Base-by-base conservation (phyloP, 2,113 vertebrate species). In the Clarias gariepinus region DNA sequence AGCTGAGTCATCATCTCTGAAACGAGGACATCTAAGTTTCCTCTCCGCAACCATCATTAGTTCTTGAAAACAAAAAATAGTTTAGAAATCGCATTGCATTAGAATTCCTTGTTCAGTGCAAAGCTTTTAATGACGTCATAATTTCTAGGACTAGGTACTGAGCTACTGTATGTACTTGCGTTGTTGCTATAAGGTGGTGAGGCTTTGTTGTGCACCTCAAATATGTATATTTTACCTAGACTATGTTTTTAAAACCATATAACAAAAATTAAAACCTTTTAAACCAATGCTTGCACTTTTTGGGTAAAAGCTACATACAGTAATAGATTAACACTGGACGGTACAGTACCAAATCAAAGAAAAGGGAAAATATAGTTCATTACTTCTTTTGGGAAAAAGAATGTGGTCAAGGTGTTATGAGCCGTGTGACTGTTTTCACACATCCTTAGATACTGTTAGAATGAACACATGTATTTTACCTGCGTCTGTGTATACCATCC, bases 1-100 rank as follows among this genome's bases (percentile, higher is more conserved):
- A 79, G 84, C 84, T 80, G 76, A 80, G 84, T 69, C 84, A 80
- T 86, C 84, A 80, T 84, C 71, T 63, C 52, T 69, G 52, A 80
- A 86, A 80, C 61, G 78, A 68, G 76, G 84, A 86, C 63, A 63
- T 86, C 30, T 80, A 13, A 18, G 23, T 68, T 79, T 57, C 21
- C 28, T n/a, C 66, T 41, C 15, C 80, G 76, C 74, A 68, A 68
- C 28, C 21, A 33, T 66, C 21, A 33, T 10, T 61, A 7, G 1
- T 78, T 60, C 7, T 28, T 33, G 15, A 3, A 41, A 53, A 13
- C 69, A 55, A 10, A 33, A 4, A 16, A 53, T 0, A n/a, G 28
- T 1, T 19, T 57, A 19, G 4, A 5, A 28, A 33, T n/a, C 25
- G 71, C 4, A 57, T 71, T 18, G 16, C 53, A 71, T 71, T 58